A percentile compares a stretch with the other conserved stretches of the same genome.
These are phyloP conservation scores for Enteromius fasciolatus DNA, from an alignment of 2,797 vertebrate genomes.

Conservation along the genomic window DNA sequence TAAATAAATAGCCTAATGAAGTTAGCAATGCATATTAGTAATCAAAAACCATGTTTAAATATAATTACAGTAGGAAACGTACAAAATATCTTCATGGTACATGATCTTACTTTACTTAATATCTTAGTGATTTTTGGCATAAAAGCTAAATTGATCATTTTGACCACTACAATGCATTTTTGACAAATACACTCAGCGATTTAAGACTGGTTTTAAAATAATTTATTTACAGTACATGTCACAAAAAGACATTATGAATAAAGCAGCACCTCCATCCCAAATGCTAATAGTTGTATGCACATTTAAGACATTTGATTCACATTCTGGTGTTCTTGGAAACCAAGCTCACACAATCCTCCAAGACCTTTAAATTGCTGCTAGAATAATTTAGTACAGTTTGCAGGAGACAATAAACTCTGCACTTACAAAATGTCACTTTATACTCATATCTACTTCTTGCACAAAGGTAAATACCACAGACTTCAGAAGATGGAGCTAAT, in stretches of 20 bases:
- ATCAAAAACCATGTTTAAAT: too few species aligned
- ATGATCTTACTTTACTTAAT: too few species aligned
- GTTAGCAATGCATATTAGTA: too few species aligned
- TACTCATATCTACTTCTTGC: not conserved
- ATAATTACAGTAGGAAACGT: too few species aligned
- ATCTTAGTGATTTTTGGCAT: too few species aligned
- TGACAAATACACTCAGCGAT: too few species aligned
- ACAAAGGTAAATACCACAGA: conserved; percentile 18
- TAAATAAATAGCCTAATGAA: too few species aligned
- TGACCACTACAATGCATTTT: too few species aligned
- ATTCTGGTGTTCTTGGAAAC: not conserved
- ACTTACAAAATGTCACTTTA: conserved; percentile 3
- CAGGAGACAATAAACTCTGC: not conserved
- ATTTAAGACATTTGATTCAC: not conserved
- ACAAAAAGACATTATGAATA: not conserved
- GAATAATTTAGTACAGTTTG: not conserved
- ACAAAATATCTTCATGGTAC: too few species aligned
- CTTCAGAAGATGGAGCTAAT: not conserved
- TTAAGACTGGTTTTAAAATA: not conserved
- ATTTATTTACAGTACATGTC: not conserved
- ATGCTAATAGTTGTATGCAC: not conserved
- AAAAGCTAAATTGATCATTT: too few species aligned
- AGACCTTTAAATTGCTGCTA: not conserved
- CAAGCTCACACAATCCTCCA: not conserved
- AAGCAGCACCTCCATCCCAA: not conserved